A percentile compares a stretch with the other conserved stretches of the same genome.
Conservation (phyloP, 1,140 invertebrate species). For the Eupeodes corollae region DNA sequence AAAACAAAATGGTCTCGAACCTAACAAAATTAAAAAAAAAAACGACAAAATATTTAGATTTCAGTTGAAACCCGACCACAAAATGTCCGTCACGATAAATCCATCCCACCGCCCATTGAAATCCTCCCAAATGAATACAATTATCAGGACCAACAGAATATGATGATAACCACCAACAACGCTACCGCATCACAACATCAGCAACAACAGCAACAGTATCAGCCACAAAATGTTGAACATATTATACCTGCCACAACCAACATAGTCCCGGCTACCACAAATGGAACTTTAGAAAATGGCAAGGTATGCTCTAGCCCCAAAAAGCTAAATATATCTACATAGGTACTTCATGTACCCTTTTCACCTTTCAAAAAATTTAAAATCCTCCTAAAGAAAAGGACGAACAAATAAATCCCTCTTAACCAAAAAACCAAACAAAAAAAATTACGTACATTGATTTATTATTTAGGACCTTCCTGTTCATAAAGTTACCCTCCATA, state of each 20-base stretch:
- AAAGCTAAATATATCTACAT: background rate
- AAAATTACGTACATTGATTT: too few species aligned
- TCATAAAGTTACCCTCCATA: conserved; percentile 47
- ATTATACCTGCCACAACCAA: background rate
- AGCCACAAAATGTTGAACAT: conserved; percentile 8
- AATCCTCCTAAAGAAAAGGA: background rate
- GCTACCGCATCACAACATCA: conserved; percentile 2
- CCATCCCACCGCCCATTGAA: conserved; percentile 31
- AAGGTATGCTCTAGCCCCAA: conserved; percentile 16
- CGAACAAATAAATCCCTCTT: background rate
- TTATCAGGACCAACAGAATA: conserved; percentile 10
- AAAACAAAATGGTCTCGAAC: too few species aligned
- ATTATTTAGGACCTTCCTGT: too few species aligned
- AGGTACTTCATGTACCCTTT: too few species aligned
- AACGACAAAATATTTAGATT: conserved; percentile 9
- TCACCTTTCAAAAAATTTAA: too few species aligned
- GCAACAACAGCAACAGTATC: conserved; percentile 11
- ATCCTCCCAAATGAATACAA: conserved; percentile 21
- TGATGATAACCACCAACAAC: background rate
- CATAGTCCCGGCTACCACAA: conserved; percentile 8
- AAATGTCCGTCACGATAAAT: conserved; percentile 17
- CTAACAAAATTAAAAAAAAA: background rate
- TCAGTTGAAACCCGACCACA: conserved; percentile 30
- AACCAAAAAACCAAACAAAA: too few species aligned
- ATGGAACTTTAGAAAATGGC: conserved; percentile 32